Conservation (phyloP, 1,140 invertebrate genomes). For the Ericerus pela region DNA sequence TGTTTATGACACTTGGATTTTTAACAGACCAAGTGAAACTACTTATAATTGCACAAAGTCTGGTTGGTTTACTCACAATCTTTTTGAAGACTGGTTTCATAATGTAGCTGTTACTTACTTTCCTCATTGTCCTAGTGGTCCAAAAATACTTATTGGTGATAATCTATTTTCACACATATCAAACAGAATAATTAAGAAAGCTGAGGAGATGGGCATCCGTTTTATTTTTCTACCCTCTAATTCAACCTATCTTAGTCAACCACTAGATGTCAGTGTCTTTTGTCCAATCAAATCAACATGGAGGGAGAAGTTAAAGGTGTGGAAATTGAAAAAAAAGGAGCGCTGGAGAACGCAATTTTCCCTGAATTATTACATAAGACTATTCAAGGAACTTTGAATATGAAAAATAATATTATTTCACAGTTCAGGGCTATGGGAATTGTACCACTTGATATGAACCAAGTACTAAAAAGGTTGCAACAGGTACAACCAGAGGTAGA, state of each 20-base stretch:
- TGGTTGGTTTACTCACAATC: neutral
- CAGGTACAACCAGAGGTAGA: no score
- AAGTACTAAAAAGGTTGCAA: no score
- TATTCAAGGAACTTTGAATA: no score
- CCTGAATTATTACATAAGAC: no score
- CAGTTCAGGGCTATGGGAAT: no score
- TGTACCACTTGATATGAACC: no score
- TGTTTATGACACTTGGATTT: constrained; percentile 26
- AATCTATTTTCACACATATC: neutral
- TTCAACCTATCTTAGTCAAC: neutral
- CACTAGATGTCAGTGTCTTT: neutral
- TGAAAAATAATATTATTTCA: no score
- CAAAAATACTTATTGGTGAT: neutral
- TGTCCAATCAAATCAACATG: neutral
- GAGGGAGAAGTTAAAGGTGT: neutral
- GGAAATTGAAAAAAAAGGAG: no score
- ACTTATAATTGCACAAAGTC: constrained; percentile 19
- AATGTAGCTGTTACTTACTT: neutral
- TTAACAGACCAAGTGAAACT: constrained; percentile 23
- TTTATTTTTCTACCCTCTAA: neutral
- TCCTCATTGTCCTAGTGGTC: no score
- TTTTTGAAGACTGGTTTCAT: neutral
- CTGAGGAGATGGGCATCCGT: neutral
- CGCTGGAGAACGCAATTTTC: no score
- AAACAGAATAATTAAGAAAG: neutral